A percentile compares a stretch with the other conserved stretches of the same genome.
Conservation (phyloP, 2,797 vertebrate genomes). For the Sus cebifrons region DNA sequence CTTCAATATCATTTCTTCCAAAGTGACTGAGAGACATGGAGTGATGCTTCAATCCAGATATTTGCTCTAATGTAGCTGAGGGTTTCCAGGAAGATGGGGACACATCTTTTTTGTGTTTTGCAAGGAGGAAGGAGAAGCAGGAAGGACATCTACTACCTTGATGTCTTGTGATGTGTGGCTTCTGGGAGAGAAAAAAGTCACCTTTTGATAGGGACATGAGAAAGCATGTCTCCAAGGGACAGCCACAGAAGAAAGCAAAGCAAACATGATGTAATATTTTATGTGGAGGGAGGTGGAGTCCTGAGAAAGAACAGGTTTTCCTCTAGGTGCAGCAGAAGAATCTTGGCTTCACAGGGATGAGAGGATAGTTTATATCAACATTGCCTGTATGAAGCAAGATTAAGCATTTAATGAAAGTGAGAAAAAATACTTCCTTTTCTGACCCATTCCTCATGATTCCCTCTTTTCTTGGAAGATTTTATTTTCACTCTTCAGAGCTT, state of each 20-base stretch:
- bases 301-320: background rate
- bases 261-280: background rate
- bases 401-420: no score
- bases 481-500: background rate
- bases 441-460: rapidly evolving
- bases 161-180: background rate
- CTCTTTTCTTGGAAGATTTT: background rate
- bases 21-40: no score
- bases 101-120: no score
- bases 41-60: background rate
- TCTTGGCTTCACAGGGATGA: no score
- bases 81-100: no score
- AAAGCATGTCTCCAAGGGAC: background rate
- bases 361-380: background rate
- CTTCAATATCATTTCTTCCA: no score
- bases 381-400: background rate
- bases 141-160: background rate
- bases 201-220: background rate
- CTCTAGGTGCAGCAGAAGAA: background rate
- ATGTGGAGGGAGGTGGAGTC: no score
- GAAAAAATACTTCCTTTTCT: background rate
- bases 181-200: background rate
- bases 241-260: background rate
- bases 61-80: no score
- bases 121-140: no score